phyloP scores from a whole-genome alignment of 2,797 vertebrate genomes.

The Champsocephalus esox region DNA sequence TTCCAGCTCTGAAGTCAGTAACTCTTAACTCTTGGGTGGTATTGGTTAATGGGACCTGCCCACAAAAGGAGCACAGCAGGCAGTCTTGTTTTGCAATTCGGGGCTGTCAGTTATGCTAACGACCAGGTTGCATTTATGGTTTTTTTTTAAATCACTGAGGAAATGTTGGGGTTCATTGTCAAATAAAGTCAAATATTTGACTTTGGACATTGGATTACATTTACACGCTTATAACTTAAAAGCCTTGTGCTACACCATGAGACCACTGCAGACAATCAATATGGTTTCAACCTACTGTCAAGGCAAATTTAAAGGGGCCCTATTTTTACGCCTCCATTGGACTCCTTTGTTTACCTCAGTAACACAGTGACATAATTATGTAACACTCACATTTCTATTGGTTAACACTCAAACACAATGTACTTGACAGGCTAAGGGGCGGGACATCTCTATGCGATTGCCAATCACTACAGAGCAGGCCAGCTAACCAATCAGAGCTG shows the following conservation, averaged over 20 bases:
- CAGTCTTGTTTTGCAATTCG: not conserved
- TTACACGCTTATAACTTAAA: not conserved
- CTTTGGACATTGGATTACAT: not conserved
- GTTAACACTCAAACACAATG: no score
- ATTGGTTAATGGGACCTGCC: not conserved
- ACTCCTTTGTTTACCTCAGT: no score
- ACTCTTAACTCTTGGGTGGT: not conserved
- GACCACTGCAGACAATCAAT: slow-evolving; percentile 7
- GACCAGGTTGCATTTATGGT: not conserved
- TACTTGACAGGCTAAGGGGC: no score
- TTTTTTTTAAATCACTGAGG: not conserved
- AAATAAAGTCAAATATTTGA: not conserved
- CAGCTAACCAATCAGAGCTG: no score
- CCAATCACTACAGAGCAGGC: no score
- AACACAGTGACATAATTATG: no score
- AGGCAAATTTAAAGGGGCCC: slow-evolving; percentile 21
- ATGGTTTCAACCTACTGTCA: slow-evolving; percentile 28
- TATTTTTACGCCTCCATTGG: no score
- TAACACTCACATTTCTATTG: no score
- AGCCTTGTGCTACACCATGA: slow-evolving; percentile 16
- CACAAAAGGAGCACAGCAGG: not conserved
- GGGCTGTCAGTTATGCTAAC: not conserved
- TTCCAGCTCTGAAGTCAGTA: not conserved
- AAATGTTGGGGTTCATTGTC: no score
- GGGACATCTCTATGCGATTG: no score